Base-by-base conservation (phyloP, 1,140 invertebrate species). In the Pseudomyrmex pallidus region DNA sequence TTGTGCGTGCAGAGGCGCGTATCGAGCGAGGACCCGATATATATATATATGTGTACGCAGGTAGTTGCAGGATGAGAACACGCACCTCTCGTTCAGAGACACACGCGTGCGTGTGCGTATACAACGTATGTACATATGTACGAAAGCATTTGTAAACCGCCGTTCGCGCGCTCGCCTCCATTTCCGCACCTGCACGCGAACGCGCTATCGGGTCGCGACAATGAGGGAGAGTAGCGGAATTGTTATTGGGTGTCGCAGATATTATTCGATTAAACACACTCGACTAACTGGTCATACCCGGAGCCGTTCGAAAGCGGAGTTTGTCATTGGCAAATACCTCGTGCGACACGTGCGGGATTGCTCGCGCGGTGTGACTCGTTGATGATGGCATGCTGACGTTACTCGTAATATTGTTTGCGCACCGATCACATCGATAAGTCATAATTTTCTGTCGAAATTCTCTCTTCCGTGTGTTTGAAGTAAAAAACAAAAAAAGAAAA, bases 281-380 rank as follows among this genome's bases (percentile, higher is more conserved):
- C 80, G 85, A 87, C 83, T 86, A 87, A 86, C 86, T 82, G 73
- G 83, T 87, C 86, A 20, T 52, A 73, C 82, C n/a, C 73, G 83
- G 70, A 83, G 63, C 54, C 54, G 72, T 9, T 74, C 83, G 82
- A 74, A 70, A 66, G 63, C 57, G 72, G 5, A 77, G 85, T 85
- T 85, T 87, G 85, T 87, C 85, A 85, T 88, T 35, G 56, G 68
- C 87, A 88, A 88, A 88, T 87, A 88, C 57, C 35, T 87, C 85
- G 76, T 68, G 86, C 85, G 82, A 87, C 85, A 74, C 74, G 56
- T 63, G 54, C 63, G 44, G 54, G 52, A 70, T 78, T 78, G 70
- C 54, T 46, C 25, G 35, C 74, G 74, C 52, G 63, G 20, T 46
- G 15, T 70, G 44, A 72, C 56, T 50, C 76, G 66, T 22, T 70